These are phyloP conservation scores for Aplysina aerophoba DNA, from an alignment of 37 sponge, comb jelly and placozoan species.

Conservation along the genomic window DNA sequence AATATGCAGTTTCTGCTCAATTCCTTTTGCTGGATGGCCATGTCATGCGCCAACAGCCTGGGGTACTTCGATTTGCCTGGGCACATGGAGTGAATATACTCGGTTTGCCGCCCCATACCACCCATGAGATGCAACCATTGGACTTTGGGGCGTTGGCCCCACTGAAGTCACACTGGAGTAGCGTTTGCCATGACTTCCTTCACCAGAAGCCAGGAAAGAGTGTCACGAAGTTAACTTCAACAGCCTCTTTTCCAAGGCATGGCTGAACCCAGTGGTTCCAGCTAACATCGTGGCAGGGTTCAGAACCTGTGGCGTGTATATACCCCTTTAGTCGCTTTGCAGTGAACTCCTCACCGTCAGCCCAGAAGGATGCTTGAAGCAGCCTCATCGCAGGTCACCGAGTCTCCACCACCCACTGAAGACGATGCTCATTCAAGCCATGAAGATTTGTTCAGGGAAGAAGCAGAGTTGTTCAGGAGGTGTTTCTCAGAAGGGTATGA, in stretches of 20 bases:
- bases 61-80: slow-evolving; percentile 27
- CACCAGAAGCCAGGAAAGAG: too few relatives aligned
- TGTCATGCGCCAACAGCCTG: slow-evolving; percentile 51
- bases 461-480: too few relatives aligned
- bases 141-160: too few relatives aligned
- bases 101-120: slow-evolving; percentile 59
- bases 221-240: too few relatives aligned
- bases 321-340: slow-evolving; percentile 41
- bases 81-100: slow-evolving; percentile 36
- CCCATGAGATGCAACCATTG: too few relatives aligned
- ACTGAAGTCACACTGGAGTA: slow-evolving; percentile 48
- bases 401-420: too few relatives aligned
- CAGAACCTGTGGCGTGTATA: slow-evolving; percentile 39
- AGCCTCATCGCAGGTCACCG: too few relatives aligned
- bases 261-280: slow-evolving; percentile 47
- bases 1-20: too few relatives aligned
- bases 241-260: slow-evolving; percentile 56
- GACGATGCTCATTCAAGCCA: too few relatives aligned
- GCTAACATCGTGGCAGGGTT: slow-evolving; percentile 50
- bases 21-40: slow-evolving; percentile 66
- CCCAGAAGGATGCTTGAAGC: too few relatives aligned
- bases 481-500: too few relatives aligned
- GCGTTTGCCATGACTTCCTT: slow-evolving; percentile 42
- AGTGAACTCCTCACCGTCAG: neutral
- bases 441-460: too few relatives aligned